phyloP scores from a whole-genome alignment of 2,113 vertebrate genomes.

The Scophthalmus maximus region DNA sequence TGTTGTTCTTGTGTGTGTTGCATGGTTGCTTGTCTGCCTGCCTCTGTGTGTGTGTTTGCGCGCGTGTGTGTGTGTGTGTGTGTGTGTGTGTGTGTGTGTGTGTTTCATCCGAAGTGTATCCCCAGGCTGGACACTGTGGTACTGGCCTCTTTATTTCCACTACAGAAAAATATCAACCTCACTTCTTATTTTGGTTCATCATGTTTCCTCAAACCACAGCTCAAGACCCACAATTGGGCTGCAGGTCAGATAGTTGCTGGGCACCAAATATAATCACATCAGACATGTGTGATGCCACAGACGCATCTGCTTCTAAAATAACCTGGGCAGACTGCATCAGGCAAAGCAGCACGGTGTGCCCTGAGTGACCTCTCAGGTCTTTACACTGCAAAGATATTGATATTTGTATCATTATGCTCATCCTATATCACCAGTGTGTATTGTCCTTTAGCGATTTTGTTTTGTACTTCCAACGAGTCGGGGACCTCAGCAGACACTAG shows the following conservation, averaged over 20 bases:
- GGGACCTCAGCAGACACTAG: too few species aligned
- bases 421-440: too few species aligned
- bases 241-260: conserved; percentile 2
- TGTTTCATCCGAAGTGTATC: background rate
- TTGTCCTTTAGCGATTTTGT: too few species aligned
- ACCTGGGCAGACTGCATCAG: background rate
- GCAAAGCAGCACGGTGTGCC: background rate
- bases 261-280: background rate
- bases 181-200: background rate
- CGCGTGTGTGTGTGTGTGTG: background rate
- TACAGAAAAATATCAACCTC: background rate
- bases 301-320: background rate
- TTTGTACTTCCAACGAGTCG: too few species aligned
- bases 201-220: conserved; percentile 7
- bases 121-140: background rate
- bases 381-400: background rate
- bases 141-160: background rate
- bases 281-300: background rate
- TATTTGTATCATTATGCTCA: too few species aligned
- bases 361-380: background rate
- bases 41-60: background rate
- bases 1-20: conserved; percentile 20
- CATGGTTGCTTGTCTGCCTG: background rate
- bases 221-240: background rate
- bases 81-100: background rate